These are phyloP conservation scores for Taeniopygia guttata DNA, from an alignment of 2,797 vertebrate genomes.

Conservation along the genomic window DNA sequence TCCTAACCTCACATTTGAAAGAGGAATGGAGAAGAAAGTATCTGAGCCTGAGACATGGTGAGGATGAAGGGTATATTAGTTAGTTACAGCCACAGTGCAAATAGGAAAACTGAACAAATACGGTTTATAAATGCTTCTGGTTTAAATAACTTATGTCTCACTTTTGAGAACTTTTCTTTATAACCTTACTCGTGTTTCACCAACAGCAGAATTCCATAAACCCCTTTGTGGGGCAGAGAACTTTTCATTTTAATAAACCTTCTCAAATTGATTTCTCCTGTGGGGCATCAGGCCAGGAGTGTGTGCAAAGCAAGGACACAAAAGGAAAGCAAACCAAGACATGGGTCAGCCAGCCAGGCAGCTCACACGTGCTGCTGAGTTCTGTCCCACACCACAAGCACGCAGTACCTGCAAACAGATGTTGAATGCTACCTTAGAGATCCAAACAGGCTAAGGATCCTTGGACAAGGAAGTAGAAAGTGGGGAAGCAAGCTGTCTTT, in stretches of 20 bases:
- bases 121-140: neutral
- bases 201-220: neutral
- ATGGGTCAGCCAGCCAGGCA: neutral
- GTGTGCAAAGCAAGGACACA: neutral
- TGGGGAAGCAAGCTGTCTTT: neutral
- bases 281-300: neutral
- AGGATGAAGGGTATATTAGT: neutral
- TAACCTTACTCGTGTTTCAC: neutral
- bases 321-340: neutral
- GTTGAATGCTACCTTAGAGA: neutral
- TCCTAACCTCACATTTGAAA: neutral
- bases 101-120: neutral
- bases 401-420: neutral
- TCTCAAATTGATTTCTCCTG: neutral
- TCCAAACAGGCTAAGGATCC: neutral
- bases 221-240: neutral
- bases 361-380: neutral
- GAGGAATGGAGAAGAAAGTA: neutral
- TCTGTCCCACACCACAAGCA: neutral
- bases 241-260: constrained; percentile 15
- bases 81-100: neutral
- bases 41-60: neutral
- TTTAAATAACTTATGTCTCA: neutral
- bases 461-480: neutral
- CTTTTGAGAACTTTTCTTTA: neutral